Evolutionary conservation across 2,113 vertebrate genomes (phyloP), one percentile per base, ranked within the genome.

Genomic region (Carollia perspicillata): DNA sequence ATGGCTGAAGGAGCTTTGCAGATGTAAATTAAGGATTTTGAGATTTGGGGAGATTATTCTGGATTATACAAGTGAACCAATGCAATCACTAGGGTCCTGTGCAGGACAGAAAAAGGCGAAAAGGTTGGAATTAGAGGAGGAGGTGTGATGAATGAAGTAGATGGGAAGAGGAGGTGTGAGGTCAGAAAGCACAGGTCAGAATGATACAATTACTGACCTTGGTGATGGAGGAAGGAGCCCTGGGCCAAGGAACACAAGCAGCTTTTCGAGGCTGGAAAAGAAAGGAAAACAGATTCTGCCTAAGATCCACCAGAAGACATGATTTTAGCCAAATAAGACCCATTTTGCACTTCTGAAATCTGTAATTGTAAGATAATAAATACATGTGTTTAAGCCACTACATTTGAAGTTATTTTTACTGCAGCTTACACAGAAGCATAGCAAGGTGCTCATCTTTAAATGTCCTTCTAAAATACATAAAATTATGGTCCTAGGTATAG

Each of bases 191-290:
- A 5, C 9, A 22, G 0, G 3, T 22, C 0, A 14, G 26, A 75
- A 7, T 0, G 1, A 17, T 0, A 1, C 3, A 12, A 9, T 16
- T 28, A 4, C 2, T 44, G n/a, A 63, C 3, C 23, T 11, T 40
- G 23, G 35, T 1, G 5, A 22, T 22, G 17, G 14, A 49, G 13
- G 26, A 23, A 51, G 49, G 3, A 28, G 2, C 1, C 3, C 3
- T 18, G 14, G 40, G 9, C 9, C 28, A 63, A 71, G 11, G 22
- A 28, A 49, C 40, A 17, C 0, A 78, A 35, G 18, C 8, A 2
- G 9, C 8, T 7, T 74, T 7, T 9, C 53, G 23, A 77, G 81
- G 1, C 5, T 53, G 22, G 26, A 37, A 80, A 83, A 80, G 8
- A 6, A 42, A 84, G 4, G 4, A 28, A 65, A 80, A 60, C 0